Conservation (phyloP, 2,888 invertebrate genomes). For the Temnothorax ravouxi region DNA sequence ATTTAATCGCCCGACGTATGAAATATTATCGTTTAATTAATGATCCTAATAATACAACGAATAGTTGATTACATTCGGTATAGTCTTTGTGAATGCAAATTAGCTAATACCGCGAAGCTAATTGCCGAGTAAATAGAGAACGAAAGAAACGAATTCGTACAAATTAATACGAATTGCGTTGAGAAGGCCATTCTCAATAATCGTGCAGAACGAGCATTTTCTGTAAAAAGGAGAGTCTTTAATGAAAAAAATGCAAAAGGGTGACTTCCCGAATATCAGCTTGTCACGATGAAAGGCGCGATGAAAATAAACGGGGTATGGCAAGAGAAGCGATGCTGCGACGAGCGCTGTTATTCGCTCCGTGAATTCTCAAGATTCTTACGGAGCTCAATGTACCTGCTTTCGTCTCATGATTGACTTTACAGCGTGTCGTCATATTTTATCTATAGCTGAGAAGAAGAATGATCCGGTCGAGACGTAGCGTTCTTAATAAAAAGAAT, state of each 20-base stretch:
- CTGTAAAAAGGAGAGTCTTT: not conserved
- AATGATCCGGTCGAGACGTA: not conserved
- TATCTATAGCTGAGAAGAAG: not conserved
- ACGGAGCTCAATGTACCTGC: not conserved
- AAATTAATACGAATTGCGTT: not conserved
- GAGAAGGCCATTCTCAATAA: not conserved
- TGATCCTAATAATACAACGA: slow-evolving; percentile 3
- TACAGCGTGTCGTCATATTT: not conserved
- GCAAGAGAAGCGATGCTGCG: not conserved
- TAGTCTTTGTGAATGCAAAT: slow-evolving; percentile 2
- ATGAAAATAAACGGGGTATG: not conserved
- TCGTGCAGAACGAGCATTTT: slow-evolving; percentile 16
- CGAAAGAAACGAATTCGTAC: not conserved
- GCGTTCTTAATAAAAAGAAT: not conserved
- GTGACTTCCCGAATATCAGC: slow-evolving; percentile 4
- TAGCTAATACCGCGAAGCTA: not conserved
- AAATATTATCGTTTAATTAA: slow-evolving; percentile 36
- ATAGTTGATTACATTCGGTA: slow-evolving; percentile 15
- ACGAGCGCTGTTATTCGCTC: slow-evolving; percentile 24
- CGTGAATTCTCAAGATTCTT: slow-evolving; percentile 29
- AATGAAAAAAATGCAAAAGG: not conserved
- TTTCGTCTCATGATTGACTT: slow-evolving; percentile 3
- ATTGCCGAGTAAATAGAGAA: slow-evolving; percentile 2
- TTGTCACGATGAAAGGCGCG: not conserved
- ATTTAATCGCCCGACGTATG: slow-evolving; percentile 6